Evolutionary conservation across 2,113 vertebrate genomes (phyloP).

Genomic region (Osmerus eperlanus): DNA sequence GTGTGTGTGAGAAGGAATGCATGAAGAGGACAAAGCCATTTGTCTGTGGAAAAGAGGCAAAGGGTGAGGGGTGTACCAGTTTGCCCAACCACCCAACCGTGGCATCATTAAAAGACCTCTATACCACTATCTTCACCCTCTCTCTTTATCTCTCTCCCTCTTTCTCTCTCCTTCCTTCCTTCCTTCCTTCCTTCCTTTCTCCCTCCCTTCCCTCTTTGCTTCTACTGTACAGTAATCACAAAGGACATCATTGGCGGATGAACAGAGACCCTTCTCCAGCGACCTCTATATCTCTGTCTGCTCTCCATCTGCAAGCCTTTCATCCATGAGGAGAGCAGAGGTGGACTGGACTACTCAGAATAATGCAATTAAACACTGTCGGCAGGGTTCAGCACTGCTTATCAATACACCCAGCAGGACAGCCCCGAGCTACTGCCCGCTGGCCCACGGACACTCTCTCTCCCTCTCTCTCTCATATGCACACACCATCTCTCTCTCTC

Average conservation of each 20-base stretch:
- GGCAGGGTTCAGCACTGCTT: slow-evolving; percentile 71
- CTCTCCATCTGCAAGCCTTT: neutral
- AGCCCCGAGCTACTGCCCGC: slow-evolving; percentile 26
- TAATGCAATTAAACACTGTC: slow-evolving; percentile 76
- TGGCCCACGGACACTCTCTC: neutral
- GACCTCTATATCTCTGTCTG: slow-evolving; percentile 35
- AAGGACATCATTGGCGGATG: neutral
- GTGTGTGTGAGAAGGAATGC: slow-evolving; percentile 21
- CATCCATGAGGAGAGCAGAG: slow-evolving; percentile 55
- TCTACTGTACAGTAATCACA: too few species aligned
- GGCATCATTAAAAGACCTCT: slow-evolving; percentile 20
- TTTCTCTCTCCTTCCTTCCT: slow-evolving; percentile 33
- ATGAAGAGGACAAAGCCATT: slow-evolving; percentile 54
- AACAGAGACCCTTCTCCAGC: neutral
- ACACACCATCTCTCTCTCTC: too few species aligned
- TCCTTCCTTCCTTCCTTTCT: slow-evolving; percentile 16
- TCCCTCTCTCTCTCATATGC: too few species aligned
- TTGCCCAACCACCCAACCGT: slow-evolving; percentile 51
- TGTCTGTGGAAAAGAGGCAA: slow-evolving; percentile 41
- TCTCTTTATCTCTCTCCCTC: slow-evolving; percentile 26
- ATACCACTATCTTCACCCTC: slow-evolving; percentile 16
- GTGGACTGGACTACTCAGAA: slow-evolving; percentile 67
- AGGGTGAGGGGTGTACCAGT: slow-evolving; percentile 23
- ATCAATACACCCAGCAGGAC: slow-evolving; percentile 70
- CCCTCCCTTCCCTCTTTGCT: slow-evolving; percentile 13